Percentiles rank a stretch among this genome's conserved stretches.
These are phyloP conservation scores for Australoheros scitulus DNA, from an alignment of 2,113 vertebrate genomes.

Conservation along the genomic window DNA sequence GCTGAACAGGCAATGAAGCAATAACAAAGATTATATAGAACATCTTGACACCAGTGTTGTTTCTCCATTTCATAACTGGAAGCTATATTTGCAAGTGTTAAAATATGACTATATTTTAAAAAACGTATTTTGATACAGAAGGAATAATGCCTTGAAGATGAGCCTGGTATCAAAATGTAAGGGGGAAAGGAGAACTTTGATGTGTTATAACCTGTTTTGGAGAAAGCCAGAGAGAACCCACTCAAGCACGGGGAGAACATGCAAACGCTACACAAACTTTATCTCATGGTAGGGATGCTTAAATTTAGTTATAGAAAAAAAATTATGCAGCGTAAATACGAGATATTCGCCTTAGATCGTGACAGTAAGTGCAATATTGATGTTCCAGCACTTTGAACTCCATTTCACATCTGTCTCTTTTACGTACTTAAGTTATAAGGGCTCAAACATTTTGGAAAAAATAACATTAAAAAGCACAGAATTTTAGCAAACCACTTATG, in stretches of 20 bases:
- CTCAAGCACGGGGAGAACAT: neutral
- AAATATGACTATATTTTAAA: neutral
- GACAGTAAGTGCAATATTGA: no score
- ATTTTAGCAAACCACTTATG: neutral
- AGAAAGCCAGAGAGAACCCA: neutral
- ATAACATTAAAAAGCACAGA: fast-evolving
- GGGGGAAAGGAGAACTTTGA: neutral
- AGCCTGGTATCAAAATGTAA: no score
- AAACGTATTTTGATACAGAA: no score
- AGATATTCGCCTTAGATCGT: neutral
- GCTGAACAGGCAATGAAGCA: neutral
- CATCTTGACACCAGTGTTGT: no score
- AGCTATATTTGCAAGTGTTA: neutral
- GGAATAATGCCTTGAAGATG: no score
- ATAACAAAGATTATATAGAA: neutral
- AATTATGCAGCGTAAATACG: neutral
- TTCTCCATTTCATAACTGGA: no score
- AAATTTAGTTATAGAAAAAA: neutral
- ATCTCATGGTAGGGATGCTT: neutral
- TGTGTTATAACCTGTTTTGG: neutral
- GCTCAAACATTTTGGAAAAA: neutral
- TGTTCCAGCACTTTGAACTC: neutral
- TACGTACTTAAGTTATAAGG: neutral
- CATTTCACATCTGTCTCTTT: neutral
- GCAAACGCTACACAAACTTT: neutral